Conservation (phyloP, 2,113 vertebrate genomes). For the human (Homo sapiens) region GRCh38 chr2:38436501-38437000, state of each 20-base stretch:
- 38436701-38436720: not conserved
- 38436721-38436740: not conserved
- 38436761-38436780: not conserved
- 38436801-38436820: not conserved
- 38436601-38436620: not conserved
- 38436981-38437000: not conserved
- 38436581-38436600: not conserved
- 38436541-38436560: not conserved
- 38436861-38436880: not conserved
- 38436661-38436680: not conserved
- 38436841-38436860: not conserved
- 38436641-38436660: not conserved
- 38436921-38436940: not conserved
- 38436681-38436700: not conserved
- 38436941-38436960: not conserved
- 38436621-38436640: not conserved
- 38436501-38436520: not conserved
- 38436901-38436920: not conserved
- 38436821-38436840: not conserved
- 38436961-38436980: not conserved
- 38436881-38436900: not conserved
- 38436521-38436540: not conserved
- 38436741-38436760: not conserved
- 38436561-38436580: not conserved
- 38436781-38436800: not conserved